Evolutionary conservation across 2,888 invertebrate species (phyloP).

Genomic region (Noctua fimbriata): DNA sequence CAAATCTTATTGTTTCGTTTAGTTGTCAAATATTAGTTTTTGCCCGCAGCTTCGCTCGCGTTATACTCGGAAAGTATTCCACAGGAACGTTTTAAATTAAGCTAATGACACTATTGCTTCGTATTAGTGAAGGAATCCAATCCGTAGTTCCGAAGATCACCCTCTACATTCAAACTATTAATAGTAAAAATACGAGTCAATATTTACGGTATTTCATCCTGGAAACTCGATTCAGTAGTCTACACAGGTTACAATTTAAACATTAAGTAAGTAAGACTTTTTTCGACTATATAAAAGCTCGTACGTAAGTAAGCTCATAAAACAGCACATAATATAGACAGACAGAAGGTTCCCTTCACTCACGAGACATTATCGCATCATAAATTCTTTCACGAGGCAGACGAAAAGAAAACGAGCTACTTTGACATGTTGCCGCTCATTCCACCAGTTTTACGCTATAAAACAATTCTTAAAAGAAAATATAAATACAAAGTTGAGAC

Average conservation of each 20-base stretch:
- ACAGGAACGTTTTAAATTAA: not conserved
- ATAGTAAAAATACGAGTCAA: not conserved
- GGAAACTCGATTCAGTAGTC: constrained; percentile 2
- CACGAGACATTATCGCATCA: constrained; percentile 50
- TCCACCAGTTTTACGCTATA: constrained; percentile 23
- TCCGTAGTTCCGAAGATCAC: not conserved
- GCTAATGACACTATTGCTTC: not conserved
- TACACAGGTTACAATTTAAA: not conserved
- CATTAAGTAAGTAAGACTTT: constrained; percentile 13
- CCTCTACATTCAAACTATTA: not conserved
- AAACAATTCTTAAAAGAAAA: constrained; percentile 37
- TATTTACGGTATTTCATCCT: not conserved
- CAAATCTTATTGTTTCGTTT: constrained; percentile 1
- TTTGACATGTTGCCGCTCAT: constrained; percentile 43
- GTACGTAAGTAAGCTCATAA: constrained; percentile 42
- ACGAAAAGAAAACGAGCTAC: constrained; percentile 42
- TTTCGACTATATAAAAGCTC: constrained; percentile 25
- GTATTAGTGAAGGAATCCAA: not conserved
- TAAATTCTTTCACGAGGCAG: constrained; percentile 54
- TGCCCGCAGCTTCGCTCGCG: not conserved
- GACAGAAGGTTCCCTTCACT: constrained; percentile 45
- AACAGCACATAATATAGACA: constrained; percentile 42
- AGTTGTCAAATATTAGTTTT: too few relatives aligned
- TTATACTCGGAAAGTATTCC: not conserved
- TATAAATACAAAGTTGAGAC: constrained; percentile 15